Evolutionary conservation across 2,888 invertebrate species (phyloP).

Genomic region (Limnephilus auricula): DNA sequence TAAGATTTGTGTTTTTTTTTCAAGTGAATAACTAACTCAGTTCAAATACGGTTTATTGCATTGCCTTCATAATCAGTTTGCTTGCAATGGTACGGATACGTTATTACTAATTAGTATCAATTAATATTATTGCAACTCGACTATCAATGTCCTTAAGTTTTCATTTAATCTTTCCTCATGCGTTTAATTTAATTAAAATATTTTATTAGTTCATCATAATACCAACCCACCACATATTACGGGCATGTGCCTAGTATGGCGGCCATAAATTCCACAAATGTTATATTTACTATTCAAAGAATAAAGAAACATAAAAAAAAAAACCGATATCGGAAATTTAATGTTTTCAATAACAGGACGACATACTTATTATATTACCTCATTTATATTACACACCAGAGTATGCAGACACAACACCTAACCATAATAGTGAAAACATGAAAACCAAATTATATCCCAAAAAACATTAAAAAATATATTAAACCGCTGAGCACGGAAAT

Average conservation of each 20-base stretch:
- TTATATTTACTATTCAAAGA: too few species aligned
- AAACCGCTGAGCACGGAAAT: neutral
- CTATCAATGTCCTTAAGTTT: neutral
- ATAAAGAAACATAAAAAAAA: too few species aligned
- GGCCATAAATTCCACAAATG: too few species aligned
- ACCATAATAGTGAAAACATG: neutral
- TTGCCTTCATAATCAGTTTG: neutral
- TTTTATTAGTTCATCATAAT: too few species aligned
- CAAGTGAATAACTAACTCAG: neutral
- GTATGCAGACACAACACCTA: neutral
- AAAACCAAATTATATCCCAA: neutral
- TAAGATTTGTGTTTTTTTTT: neutral
- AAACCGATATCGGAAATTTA: too few species aligned
- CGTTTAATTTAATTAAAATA: too few species aligned
- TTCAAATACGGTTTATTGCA: neutral
- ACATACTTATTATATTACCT: too few species aligned
- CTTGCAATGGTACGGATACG: neutral
- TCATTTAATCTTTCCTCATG: neutral
- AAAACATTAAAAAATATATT: neutral
- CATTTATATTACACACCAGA: too few species aligned
- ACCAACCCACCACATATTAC: too few species aligned
- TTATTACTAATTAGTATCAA: neutral
- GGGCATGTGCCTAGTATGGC: too few species aligned
- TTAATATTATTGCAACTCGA: neutral
- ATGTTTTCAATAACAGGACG: too few species aligned